These are phyloP conservation scores for Ichneumoninae sp. DNA, from an alignment of 2,888 invertebrate genomes.

Conservation along the genomic window DNA sequence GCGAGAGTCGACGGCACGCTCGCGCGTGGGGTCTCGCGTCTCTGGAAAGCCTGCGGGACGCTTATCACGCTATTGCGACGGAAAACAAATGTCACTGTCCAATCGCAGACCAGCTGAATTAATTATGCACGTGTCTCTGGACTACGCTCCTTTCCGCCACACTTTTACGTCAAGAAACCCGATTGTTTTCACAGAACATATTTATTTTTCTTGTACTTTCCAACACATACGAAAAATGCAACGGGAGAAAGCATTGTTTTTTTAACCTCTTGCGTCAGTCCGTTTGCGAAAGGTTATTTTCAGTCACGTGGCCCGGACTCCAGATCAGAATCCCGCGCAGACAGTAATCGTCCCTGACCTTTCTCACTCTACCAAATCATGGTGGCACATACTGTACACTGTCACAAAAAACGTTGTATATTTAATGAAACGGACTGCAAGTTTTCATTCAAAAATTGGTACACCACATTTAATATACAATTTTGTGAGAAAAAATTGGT, in stretches of 20 bases:
- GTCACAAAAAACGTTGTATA: too few relatives aligned
- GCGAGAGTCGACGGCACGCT: background rate
- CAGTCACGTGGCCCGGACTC: background rate
- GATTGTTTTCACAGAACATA: background rate
- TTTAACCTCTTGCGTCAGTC: background rate
- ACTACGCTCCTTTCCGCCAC: background rate
- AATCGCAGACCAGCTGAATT: background rate
- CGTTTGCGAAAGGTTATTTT: background rate
- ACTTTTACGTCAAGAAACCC: background rate
- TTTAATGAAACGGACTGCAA: too few relatives aligned
- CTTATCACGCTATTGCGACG: background rate
- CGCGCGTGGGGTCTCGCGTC: background rate
- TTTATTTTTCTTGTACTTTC: background rate
- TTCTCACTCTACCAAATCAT: slow-evolving; percentile 37
- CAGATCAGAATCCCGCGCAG: background rate
- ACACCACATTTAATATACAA: too few relatives aligned
- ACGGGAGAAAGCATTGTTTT: background rate
- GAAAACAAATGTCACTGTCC: background rate
- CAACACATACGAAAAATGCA: background rate
- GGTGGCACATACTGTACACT: too few relatives aligned
- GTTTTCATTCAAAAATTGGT: too few relatives aligned
- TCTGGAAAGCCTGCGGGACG: background rate
- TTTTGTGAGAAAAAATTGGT: too few relatives aligned
- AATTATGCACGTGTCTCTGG: background rate
- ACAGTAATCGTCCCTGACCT: slow-evolving; percentile 49